Percentiles rank a stretch among this genome's conserved stretches.
phyloP scores from a whole-genome alignment of 2,888 invertebrate genomes.

The Hirtodrosophila trivittata region DNA sequence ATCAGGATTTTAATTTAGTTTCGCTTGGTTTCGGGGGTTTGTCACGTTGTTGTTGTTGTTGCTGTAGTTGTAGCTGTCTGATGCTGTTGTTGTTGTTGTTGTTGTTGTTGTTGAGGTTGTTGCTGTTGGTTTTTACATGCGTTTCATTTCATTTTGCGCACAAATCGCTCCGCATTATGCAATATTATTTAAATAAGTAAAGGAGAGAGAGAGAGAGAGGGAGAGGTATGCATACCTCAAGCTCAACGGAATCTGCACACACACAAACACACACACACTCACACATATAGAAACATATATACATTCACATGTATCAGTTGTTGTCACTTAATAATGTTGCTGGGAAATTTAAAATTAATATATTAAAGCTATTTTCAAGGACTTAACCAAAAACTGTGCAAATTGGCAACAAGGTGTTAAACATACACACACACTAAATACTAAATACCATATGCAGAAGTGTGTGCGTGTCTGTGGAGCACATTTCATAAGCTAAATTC shows the following conservation, averaged over 20 bases:
- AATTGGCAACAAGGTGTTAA: slow-evolving; percentile 48
- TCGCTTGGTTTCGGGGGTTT: slow-evolving; percentile 38
- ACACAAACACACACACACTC: slow-evolving; percentile 15
- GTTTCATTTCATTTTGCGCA: slow-evolving; percentile 58
- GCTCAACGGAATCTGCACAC: slow-evolving; percentile 41
- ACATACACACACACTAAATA: slow-evolving; percentile 13
- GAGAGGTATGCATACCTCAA: slow-evolving; percentile 24
- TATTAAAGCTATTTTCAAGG: slow-evolving; percentile 46
- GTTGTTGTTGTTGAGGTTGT: slow-evolving; percentile 33
- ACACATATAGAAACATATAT: too few relatives aligned
- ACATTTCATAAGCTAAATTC: slow-evolving; percentile 58
- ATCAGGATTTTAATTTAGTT: slow-evolving; percentile 72
- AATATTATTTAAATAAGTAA: slow-evolving; percentile 63
- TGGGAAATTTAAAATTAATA: slow-evolving; percentile 4
- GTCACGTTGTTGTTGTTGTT: slow-evolving; percentile 17
- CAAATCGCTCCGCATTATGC: slow-evolving; percentile 62
- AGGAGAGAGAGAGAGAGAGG: slow-evolving; percentile 13
- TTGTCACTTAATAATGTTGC: neutral
- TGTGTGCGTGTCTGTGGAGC: neutral
- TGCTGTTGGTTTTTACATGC: slow-evolving; percentile 41
- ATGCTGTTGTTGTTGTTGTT: slow-evolving; percentile 15
- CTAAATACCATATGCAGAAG: slow-evolving; percentile 15
- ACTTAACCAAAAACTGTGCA: slow-evolving; percentile 41
- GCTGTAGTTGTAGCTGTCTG: slow-evolving; percentile 15
- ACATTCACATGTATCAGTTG: neutral